These are phyloP conservation scores for Eidolon dupreanum DNA, from an alignment of 2,797 vertebrate species.

Conservation along the genomic window DNA sequence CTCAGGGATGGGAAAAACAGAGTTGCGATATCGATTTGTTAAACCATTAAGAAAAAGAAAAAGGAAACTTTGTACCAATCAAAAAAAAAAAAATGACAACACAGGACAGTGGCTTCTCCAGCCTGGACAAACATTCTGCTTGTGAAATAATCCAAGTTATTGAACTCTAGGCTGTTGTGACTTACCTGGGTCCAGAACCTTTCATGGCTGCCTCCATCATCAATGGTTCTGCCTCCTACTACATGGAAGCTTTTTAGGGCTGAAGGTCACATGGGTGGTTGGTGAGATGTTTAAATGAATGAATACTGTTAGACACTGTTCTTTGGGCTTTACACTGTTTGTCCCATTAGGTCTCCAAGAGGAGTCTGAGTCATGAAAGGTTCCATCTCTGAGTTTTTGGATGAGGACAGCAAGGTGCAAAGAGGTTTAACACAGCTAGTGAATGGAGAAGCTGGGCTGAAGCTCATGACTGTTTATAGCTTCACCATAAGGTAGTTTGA, in stretches of 20 bases:
- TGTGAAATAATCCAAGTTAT: constrained; percentile 59
- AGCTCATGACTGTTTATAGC: not conserved
- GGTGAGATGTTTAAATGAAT: constrained; percentile 50
- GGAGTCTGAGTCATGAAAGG: not conserved
- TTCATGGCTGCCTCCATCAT: not conserved
- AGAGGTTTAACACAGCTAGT: not conserved
- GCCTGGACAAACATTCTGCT: constrained; percentile 55
- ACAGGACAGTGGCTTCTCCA: constrained; percentile 45
- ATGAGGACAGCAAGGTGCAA: not conserved
- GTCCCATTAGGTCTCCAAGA: not conserved
- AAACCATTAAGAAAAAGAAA: constrained; percentile 57
- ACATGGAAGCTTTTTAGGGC: not conserved
- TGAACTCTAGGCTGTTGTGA: not conserved
- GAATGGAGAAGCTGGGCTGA: not conserved
- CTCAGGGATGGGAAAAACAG: constrained; percentile 52
- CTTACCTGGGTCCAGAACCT: constrained; percentile 30
- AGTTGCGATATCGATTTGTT: not conserved
- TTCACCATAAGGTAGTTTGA: not conserved
- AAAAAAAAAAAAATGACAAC: constrained; percentile 54
- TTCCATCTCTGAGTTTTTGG: not conserved
- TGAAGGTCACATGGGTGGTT: constrained; percentile 50
- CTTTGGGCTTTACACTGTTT: not conserved
- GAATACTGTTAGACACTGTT: not conserved
- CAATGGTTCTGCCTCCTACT: not conserved
- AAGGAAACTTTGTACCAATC: constrained; percentile 64